Evolutionary conservation across 2,113 vertebrate genomes (phyloP).

Genomic region (Chinchilla lanigera): DNA sequence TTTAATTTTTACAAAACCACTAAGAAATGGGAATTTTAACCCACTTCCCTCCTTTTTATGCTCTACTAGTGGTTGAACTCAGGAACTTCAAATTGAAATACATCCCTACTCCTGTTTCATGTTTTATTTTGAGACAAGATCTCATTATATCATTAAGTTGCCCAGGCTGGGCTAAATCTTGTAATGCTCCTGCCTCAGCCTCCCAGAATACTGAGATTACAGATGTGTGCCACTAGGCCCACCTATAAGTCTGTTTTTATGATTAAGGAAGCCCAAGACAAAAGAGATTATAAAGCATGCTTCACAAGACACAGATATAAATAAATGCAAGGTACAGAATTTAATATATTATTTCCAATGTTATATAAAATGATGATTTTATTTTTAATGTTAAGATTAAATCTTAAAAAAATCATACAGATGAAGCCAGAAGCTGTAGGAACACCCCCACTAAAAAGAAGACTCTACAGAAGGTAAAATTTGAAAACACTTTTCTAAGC

Average conservation of each 20-base stretch:
- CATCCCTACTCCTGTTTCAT: neutral
- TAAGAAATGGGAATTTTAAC: neutral
- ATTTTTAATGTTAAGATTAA: slow-evolving; percentile 34
- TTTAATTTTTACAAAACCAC: neutral
- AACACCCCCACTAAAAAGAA: neutral
- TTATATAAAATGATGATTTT: slow-evolving; percentile 30
- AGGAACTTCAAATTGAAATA: neutral
- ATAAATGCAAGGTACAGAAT: neutral
- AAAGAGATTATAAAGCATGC: neutral
- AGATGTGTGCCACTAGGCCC: neutral
- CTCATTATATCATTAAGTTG: neutral
- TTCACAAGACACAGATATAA: neutral
- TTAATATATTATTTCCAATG: neutral
- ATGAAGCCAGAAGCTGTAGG: neutral
- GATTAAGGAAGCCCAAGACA: neutral
- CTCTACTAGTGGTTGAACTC: too few relatives aligned
- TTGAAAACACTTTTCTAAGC: neutral
- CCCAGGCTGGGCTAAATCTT: neutral
- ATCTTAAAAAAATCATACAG: neutral
- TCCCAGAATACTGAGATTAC: neutral
- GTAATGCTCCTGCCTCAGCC: neutral
- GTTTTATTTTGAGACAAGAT: neutral
- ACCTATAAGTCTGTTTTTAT: neutral
- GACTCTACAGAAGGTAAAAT: neutral
- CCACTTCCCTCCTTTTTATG: neutral